A percentile compares a stretch with the other conserved stretches of the same genome.
These are phyloP conservation scores for Struthidea cinerea DNA, from an alignment of 2,113 vertebrate species.

Conservation along the genomic window DNA sequence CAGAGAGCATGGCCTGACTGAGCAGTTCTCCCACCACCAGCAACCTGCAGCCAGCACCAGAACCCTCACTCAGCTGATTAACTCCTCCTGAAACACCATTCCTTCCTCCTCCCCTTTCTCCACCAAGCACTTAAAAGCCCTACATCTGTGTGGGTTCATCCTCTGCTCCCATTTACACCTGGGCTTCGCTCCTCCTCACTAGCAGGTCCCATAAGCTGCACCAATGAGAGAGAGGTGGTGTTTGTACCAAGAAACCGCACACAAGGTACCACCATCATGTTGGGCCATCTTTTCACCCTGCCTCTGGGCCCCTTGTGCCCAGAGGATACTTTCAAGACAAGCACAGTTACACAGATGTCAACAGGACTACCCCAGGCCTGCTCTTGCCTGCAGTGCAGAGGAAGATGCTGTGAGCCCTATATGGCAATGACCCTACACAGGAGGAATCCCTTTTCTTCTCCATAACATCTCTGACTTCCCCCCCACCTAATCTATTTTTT, in stretches of 20 bases:
- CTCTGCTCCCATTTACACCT: neutral
- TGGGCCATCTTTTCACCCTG: neutral
- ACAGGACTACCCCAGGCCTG: neutral
- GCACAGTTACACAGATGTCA: neutral
- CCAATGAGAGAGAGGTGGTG: neutral
- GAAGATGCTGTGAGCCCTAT: neutral
- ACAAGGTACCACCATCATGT: neutral
- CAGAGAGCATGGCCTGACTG: neutral
- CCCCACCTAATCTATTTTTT: slow-evolving; percentile 30
- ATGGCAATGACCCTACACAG: neutral
- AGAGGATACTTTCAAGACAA: neutral
- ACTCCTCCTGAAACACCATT: neutral
- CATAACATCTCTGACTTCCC: neutral
- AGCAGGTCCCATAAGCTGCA: neutral
- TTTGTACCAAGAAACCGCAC: neutral
- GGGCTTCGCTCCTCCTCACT: neutral
- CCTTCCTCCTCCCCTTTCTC: neutral
- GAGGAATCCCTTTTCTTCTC: slow-evolving; percentile 40
- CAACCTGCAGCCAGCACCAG: neutral
- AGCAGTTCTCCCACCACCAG: neutral
- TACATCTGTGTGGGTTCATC: neutral
- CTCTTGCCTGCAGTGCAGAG: neutral
- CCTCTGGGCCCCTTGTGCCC: neutral
- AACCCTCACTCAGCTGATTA: neutral
- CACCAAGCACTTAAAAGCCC: neutral